These are phyloP conservation scores for Sipunculus nudus DNA, from an alignment of 2,888 invertebrate species.

Conservation along the genomic window DNA sequence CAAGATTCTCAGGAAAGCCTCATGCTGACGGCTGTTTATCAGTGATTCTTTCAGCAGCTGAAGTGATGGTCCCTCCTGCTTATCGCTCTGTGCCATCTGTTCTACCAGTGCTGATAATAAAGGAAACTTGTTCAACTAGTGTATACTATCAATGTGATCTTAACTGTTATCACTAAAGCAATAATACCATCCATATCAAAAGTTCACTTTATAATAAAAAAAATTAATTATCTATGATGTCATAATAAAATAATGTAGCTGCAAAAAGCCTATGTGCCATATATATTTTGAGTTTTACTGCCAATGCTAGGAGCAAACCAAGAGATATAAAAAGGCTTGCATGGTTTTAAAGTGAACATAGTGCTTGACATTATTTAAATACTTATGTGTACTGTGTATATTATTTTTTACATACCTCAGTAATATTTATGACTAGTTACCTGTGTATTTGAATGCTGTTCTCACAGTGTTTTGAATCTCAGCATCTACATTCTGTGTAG, in stretches of 20 bases:
- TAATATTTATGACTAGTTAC: too few relatives aligned
- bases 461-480: constrained; percentile 59
- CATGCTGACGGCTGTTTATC: constrained; percentile 65
- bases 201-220: too few relatives aligned
- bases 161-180: background rate
- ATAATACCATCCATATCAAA: background rate
- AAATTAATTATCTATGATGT: too few relatives aligned
- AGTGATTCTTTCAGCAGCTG: constrained; percentile 62
- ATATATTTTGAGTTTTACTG: too few relatives aligned
- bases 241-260: too few relatives aligned
- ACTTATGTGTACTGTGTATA: too few relatives aligned
- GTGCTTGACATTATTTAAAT: too few relatives aligned
- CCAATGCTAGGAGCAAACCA: too few relatives aligned
- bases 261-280: too few relatives aligned
- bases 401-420: too few relatives aligned
- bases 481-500: constrained; percentile 64
- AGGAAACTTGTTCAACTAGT: background rate
- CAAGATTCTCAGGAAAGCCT: constrained; percentile 63
- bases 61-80: constrained; percentile 49
- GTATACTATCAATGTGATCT: background rate
- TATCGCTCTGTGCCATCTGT: constrained; percentile 10
- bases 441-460: constrained; percentile 60
- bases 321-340: too few relatives aligned
- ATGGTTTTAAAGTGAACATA: too few relatives aligned
- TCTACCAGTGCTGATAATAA: constrained; percentile 47